phyloP scores from a whole-genome alignment of 2,797 vertebrate species.

The Netta rufina region DNA sequence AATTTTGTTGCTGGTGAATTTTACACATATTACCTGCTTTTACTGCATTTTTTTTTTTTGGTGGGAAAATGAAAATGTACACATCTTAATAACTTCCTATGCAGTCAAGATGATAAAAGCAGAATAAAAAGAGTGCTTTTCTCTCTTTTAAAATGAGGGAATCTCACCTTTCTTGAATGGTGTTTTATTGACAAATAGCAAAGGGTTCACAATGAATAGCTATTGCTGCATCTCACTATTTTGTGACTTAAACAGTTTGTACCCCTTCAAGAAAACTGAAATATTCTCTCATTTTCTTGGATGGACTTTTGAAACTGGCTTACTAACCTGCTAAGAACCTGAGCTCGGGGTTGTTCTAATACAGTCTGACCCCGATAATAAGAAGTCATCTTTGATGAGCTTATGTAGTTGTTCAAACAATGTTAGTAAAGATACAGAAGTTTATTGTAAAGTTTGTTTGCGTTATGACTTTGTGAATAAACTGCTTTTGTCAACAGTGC shows the following conservation, averaged over 20 bases:
- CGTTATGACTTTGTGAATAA: background rate
- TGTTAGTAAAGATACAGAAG: background rate
- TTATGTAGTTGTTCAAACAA: background rate
- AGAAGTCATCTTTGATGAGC: background rate
- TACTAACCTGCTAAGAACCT: background rate
- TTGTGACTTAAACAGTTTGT: background rate
- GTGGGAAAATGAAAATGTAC: background rate
- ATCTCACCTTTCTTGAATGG: background rate
- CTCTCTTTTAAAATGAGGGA: background rate
- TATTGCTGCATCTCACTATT: background rate
- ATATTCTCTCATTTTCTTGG: background rate
- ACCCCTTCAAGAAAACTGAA: background rate
- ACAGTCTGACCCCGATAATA: background rate
- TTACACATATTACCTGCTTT: background rate
- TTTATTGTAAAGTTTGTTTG: background rate
- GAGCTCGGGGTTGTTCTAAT: background rate
- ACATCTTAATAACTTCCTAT: accelerated
- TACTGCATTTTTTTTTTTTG: background rate
- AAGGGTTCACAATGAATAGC: background rate
- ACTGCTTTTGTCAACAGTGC: background rate
- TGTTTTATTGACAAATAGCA: background rate
- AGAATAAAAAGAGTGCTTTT: background rate
- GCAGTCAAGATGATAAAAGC: background rate
- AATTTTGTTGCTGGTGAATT: background rate
- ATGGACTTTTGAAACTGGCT: background rate